These are phyloP conservation scores for Asarcornis scutulata DNA, from an alignment of 2,113 vertebrate genomes.

Conservation along the genomic window DNA sequence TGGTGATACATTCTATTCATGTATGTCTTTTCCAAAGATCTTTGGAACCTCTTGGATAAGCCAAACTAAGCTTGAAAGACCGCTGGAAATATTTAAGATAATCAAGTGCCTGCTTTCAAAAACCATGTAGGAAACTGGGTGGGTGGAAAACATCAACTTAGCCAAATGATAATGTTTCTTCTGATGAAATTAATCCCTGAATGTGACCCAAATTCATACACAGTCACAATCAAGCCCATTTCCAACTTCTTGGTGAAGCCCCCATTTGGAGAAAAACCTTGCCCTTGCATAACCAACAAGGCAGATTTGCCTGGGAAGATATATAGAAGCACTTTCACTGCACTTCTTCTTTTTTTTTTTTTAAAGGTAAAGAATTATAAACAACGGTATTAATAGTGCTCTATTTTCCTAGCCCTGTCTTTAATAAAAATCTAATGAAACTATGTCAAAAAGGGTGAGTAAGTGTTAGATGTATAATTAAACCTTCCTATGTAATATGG, in stretches of 20 bases:
- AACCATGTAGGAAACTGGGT: neutral
- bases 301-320: neutral
- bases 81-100: neutral
- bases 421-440: constrained; percentile 73
- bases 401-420: constrained; percentile 23
- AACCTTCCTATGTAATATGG: constrained; percentile 56
- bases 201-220: neutral
- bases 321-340: neutral
- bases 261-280: neutral
- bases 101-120: neutral
- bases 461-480: constrained; percentile 74
- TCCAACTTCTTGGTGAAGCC: neutral
- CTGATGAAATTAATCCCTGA: neutral
- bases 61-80: neutral
- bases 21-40: neutral
- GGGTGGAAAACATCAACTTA: neutral
- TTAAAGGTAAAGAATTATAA: constrained; percentile 6
- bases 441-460: constrained; percentile 52
- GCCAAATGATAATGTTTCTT: neutral
- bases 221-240: neutral
- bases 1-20: neutral
- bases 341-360: neutral
- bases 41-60: neutral
- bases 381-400: constrained; percentile 18
- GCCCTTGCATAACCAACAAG: fast-evolving